Evolutionary conservation across 2,888 invertebrate genomes (phyloP).

Genomic region (Synanthedon andrenaeformis): DNA sequence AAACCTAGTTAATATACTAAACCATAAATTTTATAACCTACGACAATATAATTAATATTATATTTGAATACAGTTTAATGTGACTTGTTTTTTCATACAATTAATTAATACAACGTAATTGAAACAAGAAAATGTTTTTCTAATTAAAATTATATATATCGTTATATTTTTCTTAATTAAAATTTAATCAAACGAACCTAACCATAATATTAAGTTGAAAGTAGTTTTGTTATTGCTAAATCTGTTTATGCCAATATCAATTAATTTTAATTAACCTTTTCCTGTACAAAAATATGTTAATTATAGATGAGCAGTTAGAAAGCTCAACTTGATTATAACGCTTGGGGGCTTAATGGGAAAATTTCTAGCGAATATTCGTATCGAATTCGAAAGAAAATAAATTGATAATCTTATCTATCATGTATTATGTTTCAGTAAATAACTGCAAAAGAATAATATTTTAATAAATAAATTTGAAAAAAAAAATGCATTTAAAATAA

Average conservation of each 20-base stretch:
- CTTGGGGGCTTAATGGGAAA: no score
- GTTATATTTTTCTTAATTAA: no score
- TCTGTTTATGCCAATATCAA: constrained; percentile 1
- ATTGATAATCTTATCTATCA: neutral
- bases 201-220: no score
- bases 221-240: neutral
- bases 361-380: neutral
- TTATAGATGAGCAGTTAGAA: constrained; percentile 24
- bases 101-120: neutral
- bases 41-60: no score
- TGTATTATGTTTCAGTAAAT: no score
- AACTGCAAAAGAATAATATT: no score
- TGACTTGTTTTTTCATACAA: neutral
- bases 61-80: neutral
- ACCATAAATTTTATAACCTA: no score
- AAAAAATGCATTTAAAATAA: no score
- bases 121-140: neutral
- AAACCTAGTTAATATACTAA: no score
- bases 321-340: constrained; percentile 12
- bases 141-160: no score
- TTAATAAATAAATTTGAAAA: no score
- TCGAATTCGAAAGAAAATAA: neutral
- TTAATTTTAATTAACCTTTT: constrained; percentile 12
- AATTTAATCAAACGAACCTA: no score
- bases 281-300: constrained; percentile 20